Base-by-base conservation (phyloP, 1,140 invertebrate genomes). In the Drosophila mojavensis region DNA sequence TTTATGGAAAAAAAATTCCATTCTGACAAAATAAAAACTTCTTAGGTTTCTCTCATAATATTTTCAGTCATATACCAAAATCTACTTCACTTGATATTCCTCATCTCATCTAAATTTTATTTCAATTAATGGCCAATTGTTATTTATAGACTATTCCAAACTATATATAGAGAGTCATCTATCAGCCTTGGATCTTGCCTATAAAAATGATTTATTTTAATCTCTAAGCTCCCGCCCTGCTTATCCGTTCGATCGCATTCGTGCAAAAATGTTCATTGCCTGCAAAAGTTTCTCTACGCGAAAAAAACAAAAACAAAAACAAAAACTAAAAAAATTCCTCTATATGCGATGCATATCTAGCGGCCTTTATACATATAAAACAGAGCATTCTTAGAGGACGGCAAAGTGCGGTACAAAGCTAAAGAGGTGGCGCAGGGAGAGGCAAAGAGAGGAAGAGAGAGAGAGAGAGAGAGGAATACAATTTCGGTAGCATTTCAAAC, bases 401-500 rank as follows among this genome's bases (percentile, higher is more conserved):
- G 43, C 28, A 48, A 60, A 60, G 15, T 10, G 41, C 41, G 7
- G 7, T 24, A 24, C 20, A 51, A 53, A 63, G 41, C 13, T 2
- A 61, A 47, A 47, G 41, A 36, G 33, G 33, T 0, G 7, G 7
- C 10, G 33, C 0, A 30, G 28, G 6, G 28, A 30, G 28, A 30
- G 28, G 5, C 1, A 30, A 3, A 30, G 28, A 30, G 28, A 2
- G 30, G 2, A 6, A 33, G 30, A 33, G 33, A 33, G 33, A 9
- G 33, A 9, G 33, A 10, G 11, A 39, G 36, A 39, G 36, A 39
- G 20, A 39, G 15, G 1, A 17, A 17, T 17, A 47, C n/a, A 4
- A 4, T 50, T 63, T 63, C 61, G 50, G 61, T 63, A 63, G 61
- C 61, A 51, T 17, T 60, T 60, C 17, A 39, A 56, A 45, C 24